Evolutionary conservation across 2,888 invertebrate genomes (phyloP), one percentile per base, ranked within the genome.

Genomic region (Sabatieria punctata): DNA sequence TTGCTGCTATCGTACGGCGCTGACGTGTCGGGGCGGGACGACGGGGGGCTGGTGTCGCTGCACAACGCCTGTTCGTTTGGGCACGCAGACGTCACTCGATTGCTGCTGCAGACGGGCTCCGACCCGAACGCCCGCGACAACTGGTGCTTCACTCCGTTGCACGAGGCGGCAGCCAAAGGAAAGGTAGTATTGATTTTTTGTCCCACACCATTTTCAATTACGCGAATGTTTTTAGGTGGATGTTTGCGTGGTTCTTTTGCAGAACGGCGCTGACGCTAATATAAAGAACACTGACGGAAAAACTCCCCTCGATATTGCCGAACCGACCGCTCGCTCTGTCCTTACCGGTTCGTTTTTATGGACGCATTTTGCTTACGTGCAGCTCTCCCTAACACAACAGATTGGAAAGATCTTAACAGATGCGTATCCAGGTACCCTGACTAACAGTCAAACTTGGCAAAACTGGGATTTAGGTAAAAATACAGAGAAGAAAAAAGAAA

Each of bases 1-100:
- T 82, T 83, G 63, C 73, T 95, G 2, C 75, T 88, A 50, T 75
- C 82, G 11, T 79, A 82, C 48, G 89, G 89, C n/a, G 91, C 91
- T 36, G 85, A 85, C 19, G 82, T 93, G 46, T 85, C 88, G 68
- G 88, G 89, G 0, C 75, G 88, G 8, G 93, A 93, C 65, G 93
- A 93, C 66, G 93, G 91, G 13, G 93, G 72, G 2, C 74, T 93
- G 3, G 88, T 89, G 71, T 89, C 91, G 0, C 67, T 93, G 36
- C 93, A 93, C 71, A 93, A 93, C 66, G 91, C 91, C 4, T 91
- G 91, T 65, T 88, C 88, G 1, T 93, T 93, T 70, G 93, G 93
- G 0, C 93, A 95, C 69, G 88, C 88, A 0, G 93, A 93, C 66
- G 93, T 93, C 30, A 89, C 91, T 33, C 76, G 85, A 60, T 74